Evolutionary conservation across 2,888 invertebrate genomes (phyloP), one percentile per base, ranked within the genome.

Genomic region (Drosophila ochracea): DNA sequence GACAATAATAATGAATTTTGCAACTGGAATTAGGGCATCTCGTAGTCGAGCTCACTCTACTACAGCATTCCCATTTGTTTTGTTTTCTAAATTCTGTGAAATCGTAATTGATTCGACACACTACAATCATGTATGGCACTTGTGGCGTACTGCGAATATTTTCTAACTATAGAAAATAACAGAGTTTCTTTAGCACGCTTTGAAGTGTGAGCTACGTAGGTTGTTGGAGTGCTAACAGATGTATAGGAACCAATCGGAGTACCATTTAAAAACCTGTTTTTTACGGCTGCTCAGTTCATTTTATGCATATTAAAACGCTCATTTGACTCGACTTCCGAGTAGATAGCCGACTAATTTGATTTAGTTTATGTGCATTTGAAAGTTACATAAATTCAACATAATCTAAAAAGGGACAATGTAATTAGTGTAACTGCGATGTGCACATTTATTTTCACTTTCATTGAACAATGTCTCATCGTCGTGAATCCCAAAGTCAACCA

Each of bases 61-160:
- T 47, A 16, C 2, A 47, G 16, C 7, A 47, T 25, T 47, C 2
- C 2, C 2, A 11, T 19, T 53, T 21, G 52, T 33, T 37, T 30
- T 35, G n/a, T 31, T 39, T 57, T 55, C 31, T 31, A 31, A 31
- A 63, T 71, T 87, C 74, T 87, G 88, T 72, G 82, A 87, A 84
- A 54, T 70, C 71, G 62, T 59, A 66, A 75, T 83, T 80, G 70
- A 83, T 13, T 39, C 21, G 43, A 25, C 31, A 67, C 30, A 43
- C n/a, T 47, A 64, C 43, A 49, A 19, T 11, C 49, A 35, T 49
- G 50, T 47, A 4, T 49, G 49, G 58, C 58, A 55, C 10, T 31
- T 65, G 53, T 73, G 61, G 37, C 61, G 53, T 59, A 73, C 28
- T 33, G 19, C 37, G 52, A 49, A 53, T 47, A 49, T 10, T 16